Percentiles rank a stretch among this genome's conserved stretches.
phyloP scores from a whole-genome alignment of 1,140 invertebrate genomes.

The Drosophila saltans region DNA sequence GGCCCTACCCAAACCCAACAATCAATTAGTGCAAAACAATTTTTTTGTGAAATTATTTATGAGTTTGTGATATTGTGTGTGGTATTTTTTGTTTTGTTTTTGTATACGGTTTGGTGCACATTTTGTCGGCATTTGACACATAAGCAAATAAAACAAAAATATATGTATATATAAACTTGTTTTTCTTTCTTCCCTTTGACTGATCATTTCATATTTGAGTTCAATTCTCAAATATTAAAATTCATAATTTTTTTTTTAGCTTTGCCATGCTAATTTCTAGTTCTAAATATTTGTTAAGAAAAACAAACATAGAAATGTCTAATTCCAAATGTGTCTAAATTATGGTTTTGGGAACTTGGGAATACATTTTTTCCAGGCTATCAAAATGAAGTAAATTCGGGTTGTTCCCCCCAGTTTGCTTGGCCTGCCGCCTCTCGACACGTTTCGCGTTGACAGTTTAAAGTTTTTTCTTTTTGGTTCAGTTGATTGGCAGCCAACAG shows the following conservation, averaged over 20 bases:
- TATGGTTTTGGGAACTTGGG: too few relatives aligned
- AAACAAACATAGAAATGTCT: too few relatives aligned
- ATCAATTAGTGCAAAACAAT: slow-evolving; percentile 61
- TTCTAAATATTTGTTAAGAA: slow-evolving; percentile 25
- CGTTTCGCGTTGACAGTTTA: slow-evolving; percentile 66
- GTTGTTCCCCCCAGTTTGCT: slow-evolving; percentile 36
- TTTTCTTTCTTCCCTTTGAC: slow-evolving; percentile 38
- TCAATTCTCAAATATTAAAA: slow-evolving; percentile 17
- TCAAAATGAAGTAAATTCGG: slow-evolving; percentile 3
- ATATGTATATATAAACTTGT: slow-evolving; percentile 32
- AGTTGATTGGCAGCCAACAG: slow-evolving; percentile 67
- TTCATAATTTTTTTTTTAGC: slow-evolving; percentile 44
- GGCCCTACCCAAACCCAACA: slow-evolving; percentile 29
- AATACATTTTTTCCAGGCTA: slow-evolving; percentile 22
- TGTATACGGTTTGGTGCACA: slow-evolving; percentile 15
- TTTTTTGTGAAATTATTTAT: slow-evolving; percentile 31
- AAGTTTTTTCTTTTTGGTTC: slow-evolving; percentile 32
- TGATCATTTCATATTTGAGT: slow-evolving; percentile 33
- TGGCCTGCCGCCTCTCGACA: slow-evolving; percentile 50
- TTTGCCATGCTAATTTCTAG: slow-evolving; percentile 66
- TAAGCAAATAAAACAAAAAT: neutral
- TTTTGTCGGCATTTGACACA: slow-evolving; percentile 53
- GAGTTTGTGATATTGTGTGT: slow-evolving; percentile 10
- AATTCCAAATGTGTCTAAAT: too few relatives aligned
- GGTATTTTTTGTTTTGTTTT: slow-evolving; percentile 3